Evolutionary conservation across 1,140 invertebrate species (phyloP).

Genomic region (Drosophila ironensis): DNA sequence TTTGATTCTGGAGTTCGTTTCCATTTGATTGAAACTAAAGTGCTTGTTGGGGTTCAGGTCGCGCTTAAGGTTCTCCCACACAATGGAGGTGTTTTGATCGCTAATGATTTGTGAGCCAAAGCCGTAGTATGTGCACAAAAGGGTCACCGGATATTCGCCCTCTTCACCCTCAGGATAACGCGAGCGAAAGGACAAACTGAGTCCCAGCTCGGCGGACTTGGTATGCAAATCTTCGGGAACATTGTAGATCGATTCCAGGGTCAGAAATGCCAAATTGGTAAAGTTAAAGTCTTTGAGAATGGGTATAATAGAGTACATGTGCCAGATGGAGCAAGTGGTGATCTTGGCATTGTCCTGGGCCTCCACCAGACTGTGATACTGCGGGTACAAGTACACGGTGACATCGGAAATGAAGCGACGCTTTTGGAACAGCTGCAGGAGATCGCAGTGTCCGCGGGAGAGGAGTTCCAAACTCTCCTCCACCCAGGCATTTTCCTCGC

Average conservation of each 20-base stretch:
- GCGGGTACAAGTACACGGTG: constrained; percentile 54
- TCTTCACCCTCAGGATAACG: neutral
- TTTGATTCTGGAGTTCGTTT: constrained; percentile 33
- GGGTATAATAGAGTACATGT: constrained; percentile 73
- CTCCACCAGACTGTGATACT: constrained; percentile 7
- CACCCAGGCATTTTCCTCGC: constrained; percentile 13
- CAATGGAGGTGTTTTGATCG: constrained; percentile 44
- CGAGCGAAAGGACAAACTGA: constrained; percentile 47
- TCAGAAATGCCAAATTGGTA: constrained; percentile 58
- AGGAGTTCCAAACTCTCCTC: constrained; percentile 47
- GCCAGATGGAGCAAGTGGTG: constrained; percentile 55
- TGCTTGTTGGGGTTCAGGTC: constrained; percentile 12
- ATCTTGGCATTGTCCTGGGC: constrained; percentile 1
- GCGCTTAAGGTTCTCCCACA: constrained; percentile 66
- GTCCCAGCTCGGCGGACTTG: constrained; percentile 23
- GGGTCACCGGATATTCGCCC: constrained; percentile 1
- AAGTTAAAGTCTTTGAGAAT: constrained; percentile 57
- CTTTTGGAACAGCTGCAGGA: constrained; percentile 58
- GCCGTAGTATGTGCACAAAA: constrained; percentile 46
- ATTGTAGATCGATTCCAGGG: constrained; percentile 68
- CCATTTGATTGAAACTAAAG: constrained; percentile 43
- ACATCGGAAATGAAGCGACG: constrained; percentile 52
- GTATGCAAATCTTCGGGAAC: constrained; percentile 25
- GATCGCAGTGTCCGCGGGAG: constrained; percentile 65
- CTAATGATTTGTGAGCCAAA: constrained; percentile 50